Base-by-base conservation (phyloP, 2,113 vertebrate genomes). In the Lathamus discolor region DNA sequence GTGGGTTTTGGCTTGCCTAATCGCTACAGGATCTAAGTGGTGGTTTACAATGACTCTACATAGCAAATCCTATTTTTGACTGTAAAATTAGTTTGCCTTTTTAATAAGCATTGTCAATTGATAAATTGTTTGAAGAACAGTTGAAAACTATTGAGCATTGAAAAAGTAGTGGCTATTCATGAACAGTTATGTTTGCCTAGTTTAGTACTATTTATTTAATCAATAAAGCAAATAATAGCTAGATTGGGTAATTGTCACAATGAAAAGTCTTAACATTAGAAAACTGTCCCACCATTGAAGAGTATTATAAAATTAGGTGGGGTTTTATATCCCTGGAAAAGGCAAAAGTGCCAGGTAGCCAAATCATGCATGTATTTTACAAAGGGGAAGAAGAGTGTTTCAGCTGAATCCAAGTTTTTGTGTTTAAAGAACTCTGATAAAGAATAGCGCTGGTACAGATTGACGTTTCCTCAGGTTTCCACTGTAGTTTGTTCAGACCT, bases 1-100 rank as follows among this genome's bases (percentile, higher is more conserved):
- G 80, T 93, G 79, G 83, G 23, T 46, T 97, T 97, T 96, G 86
- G 80, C 79, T 98, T 97, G 83, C 94, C 94, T 97, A 96, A 97
- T 97, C 86, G 2, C 83, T 93, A 90, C 92, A 83, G 88, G 79
- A 79, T 94, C 97, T 95, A 87, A 92, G 69, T 95, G 91, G 93
- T 95, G 90, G 77, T 91, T 97, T 95, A 95, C 83, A 70, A 85
- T 95, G 78, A 85, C 63, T 96, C 70, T 76, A 52, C 92, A 68
- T 94, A 93, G 88, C 55, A 90, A 85, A 96, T 80, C 78, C 90
- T 87, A 66, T 64, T 88, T 89, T 86, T 81, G 19, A 67, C 92
- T 85, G 39, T 81, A 87, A 93, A 95, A 78, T 67, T 63, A 69
- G 51, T 70, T 93, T 90, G 80, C 54, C 81, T 93, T 88, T 94